Percentiles rank a stretch among this genome's conserved stretches.
These are phyloP conservation scores for Morpho achilles DNA, from an alignment of 2,888 invertebrate genomes.

Conservation along the genomic window DNA sequence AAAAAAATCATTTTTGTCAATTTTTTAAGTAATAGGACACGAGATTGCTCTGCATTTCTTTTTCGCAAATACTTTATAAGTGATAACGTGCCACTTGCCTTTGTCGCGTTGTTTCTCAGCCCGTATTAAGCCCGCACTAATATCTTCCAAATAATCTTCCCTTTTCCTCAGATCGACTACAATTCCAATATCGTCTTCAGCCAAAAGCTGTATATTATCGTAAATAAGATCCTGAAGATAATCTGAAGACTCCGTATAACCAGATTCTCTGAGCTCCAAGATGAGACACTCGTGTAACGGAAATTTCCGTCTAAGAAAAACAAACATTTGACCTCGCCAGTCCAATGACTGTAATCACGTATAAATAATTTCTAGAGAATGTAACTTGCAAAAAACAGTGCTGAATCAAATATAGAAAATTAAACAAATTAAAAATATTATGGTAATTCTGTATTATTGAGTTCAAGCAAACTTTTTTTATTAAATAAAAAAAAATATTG, in stretches of 20 bases:
- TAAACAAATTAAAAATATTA: too few species aligned
- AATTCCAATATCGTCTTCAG: slow-evolving; percentile 73
- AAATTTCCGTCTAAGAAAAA: slow-evolving; percentile 59
- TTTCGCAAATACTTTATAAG: too few species aligned
- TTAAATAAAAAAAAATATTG: too few species aligned
- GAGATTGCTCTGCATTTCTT: too few species aligned
- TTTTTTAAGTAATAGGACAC: too few species aligned
- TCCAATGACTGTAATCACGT: slow-evolving; percentile 1
- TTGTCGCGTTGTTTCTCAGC: slow-evolving; percentile 59
- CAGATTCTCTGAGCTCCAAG: slow-evolving; percentile 73
- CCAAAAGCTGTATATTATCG: slow-evolving; percentile 70
- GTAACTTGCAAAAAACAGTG: not conserved
- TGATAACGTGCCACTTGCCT: slow-evolving; percentile 37
- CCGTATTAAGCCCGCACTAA: slow-evolving; percentile 46
- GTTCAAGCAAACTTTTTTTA: too few species aligned
- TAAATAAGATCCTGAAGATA: slow-evolving; percentile 77
- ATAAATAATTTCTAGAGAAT: not conserved
- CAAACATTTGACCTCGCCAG: slow-evolving; percentile 1
- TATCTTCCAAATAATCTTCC: slow-evolving; percentile 53
- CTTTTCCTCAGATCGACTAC: slow-evolving; percentile 59
- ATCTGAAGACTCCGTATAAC: slow-evolving; percentile 63
- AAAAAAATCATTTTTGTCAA: too few species aligned
- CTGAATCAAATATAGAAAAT: too few species aligned
- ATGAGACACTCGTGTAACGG: slow-evolving; percentile 77
- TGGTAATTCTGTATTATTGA: too few species aligned